These are phyloP conservation scores for Drosophila paracracens DNA, from an alignment of 2,888 invertebrate genomes.

Conservation along the genomic window DNA sequence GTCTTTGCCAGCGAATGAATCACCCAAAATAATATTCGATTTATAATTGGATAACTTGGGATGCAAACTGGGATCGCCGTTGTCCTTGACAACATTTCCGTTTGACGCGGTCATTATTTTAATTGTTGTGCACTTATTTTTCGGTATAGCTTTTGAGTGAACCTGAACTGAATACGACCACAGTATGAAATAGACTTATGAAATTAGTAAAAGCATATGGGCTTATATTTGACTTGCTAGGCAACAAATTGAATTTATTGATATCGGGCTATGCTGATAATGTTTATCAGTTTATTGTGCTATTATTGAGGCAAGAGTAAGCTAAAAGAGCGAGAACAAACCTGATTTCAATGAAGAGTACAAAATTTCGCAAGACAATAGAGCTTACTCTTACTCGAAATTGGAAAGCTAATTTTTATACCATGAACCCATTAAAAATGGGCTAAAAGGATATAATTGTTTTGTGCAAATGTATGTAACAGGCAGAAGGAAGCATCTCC, in stretches of 20 bases:
- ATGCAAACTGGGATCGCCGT: constrained; percentile 22
- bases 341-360: constrained; percentile 13
- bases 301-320: constrained; percentile 39
- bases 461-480: too few relatives aligned
- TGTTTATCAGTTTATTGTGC: constrained; percentile 54
- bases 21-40: constrained; percentile 60
- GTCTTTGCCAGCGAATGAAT: constrained; percentile 47
- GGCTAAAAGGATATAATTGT: too few relatives aligned
- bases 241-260: constrained; percentile 23
- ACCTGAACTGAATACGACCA: constrained; percentile 23
- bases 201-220: constrained; percentile 34
- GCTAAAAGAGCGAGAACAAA: constrained; percentile 17
- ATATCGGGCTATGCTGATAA: constrained; percentile 50
- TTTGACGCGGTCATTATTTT: constrained; percentile 57
- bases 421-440: too few relatives aligned
- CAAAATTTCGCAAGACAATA: background rate
- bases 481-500: too few relatives aligned
- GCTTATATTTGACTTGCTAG: constrained; percentile 42
- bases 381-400: background rate
- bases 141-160: background rate
- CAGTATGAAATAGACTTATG: constrained; percentile 36
- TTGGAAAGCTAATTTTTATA: too few relatives aligned
- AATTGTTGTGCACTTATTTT: constrained; percentile 1
- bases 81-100: constrained; percentile 65
- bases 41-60: constrained; percentile 53